Evolutionary conservation across 2,113 vertebrate genomes (phyloP).

Genomic region (Sebastes schlegelii): DNA sequence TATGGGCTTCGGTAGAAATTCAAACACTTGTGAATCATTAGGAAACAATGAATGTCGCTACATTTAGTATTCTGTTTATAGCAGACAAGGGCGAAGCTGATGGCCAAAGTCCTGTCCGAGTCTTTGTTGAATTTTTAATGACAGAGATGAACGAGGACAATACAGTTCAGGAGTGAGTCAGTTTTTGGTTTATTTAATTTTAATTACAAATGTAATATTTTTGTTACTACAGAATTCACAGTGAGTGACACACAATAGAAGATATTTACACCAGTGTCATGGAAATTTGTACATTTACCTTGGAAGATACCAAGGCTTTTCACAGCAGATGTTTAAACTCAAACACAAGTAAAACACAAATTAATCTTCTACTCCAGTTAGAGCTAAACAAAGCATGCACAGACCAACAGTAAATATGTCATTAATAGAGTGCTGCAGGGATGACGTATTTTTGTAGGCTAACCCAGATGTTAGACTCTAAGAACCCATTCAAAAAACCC

Average conservation of each 20-base stretch:
- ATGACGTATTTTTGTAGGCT: no score
- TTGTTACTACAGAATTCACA: neutral
- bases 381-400: conserved; percentile 35
- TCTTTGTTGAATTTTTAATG: conserved; percentile 17
- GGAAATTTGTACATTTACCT: conserved; percentile 44
- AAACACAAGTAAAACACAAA: conserved; percentile 6
- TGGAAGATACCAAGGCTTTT: conserved; percentile 11
- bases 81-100: conserved; percentile 27
- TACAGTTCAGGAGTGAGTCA: neutral
- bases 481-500: no score
- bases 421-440: neutral
- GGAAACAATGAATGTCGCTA: conserved; percentile 47
- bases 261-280: conserved; percentile 69
- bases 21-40: neutral
- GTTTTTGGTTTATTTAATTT: conserved; percentile 29
- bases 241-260: conserved; percentile 32
- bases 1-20: neutral
- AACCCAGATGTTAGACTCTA: no score
- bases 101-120: conserved; percentile 2
- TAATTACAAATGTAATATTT: neutral
- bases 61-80: conserved; percentile 41
- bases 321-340: conserved; percentile 35
- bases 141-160: neutral
- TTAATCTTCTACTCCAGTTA: neutral
- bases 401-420: conserved; percentile 1